phyloP scores from a whole-genome alignment of 1,140 invertebrate genomes.

The Cephus cinctus region DNA sequence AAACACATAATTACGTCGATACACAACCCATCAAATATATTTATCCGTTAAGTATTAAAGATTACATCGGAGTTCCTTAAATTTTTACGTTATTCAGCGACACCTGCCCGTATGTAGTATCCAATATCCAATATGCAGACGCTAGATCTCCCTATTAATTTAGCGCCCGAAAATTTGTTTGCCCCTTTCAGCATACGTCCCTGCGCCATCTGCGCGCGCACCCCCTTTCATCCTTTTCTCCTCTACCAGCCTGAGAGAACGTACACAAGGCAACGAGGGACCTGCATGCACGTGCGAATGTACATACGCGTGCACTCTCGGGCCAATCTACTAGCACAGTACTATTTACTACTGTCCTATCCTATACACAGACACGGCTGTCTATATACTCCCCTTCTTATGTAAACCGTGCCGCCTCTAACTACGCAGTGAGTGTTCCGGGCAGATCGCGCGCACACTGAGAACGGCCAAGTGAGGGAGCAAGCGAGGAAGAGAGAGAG shows the following conservation, averaged over 20 bases:
- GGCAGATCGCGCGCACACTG: slow-evolving; percentile 6
- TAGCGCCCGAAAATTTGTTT: slow-evolving; percentile 14
- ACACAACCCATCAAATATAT: no score
- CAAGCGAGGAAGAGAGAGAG: neutral
- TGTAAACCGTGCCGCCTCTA: slow-evolving; percentile 13
- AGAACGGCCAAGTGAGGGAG: no score
- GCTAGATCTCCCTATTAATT: slow-evolving; percentile 15
- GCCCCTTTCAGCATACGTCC: slow-evolving; percentile 16
- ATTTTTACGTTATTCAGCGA: no score
- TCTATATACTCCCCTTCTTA: slow-evolving; percentile 2
- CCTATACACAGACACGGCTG: neutral
- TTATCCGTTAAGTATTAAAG: no score
- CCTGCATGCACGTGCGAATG: neutral
- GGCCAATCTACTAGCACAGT: no score
- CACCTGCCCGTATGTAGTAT: neutral
- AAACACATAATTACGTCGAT: no score
- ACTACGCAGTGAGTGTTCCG: slow-evolving; percentile 20
- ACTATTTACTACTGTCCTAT: no score
- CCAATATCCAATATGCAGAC: neutral
- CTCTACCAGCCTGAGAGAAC: slow-evolving; percentile 5
- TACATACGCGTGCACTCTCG: neutral
- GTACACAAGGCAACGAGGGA: slow-evolving; percentile 5
- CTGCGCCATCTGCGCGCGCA: slow-evolving; percentile 26
- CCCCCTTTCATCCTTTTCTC: slow-evolving; percentile 5
- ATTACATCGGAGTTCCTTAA: no score